Conservation (phyloP, 92 coral and sea anemone species). For the Porites cylindrica region DNA sequence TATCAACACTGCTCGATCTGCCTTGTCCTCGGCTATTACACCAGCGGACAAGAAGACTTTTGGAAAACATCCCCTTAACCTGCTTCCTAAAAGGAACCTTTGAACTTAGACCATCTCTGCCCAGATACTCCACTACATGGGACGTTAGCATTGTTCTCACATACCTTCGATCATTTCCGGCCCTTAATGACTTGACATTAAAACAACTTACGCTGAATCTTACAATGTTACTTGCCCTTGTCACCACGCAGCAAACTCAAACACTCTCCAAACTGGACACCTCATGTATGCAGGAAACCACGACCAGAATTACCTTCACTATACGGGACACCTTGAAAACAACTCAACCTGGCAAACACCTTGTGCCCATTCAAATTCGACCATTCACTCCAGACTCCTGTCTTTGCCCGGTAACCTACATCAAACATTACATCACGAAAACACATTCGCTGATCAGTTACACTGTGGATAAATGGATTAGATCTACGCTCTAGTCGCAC, state of each 20-base stretch:
- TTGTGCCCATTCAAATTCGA: constrained; percentile 30
- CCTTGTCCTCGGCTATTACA: constrained; percentile 41
- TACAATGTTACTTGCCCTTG: constrained; percentile 33
- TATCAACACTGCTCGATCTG: constrained; percentile 62
- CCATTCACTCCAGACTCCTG: not conserved
- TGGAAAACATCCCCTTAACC: constrained; percentile 26
- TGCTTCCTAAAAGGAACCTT: constrained; percentile 19
- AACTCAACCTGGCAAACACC: constrained; percentile 41
- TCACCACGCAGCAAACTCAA: constrained; percentile 54
- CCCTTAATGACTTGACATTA: constrained; percentile 20
- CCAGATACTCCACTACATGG: constrained; percentile 26
- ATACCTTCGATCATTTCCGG: not conserved
- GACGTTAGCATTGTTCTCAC: constrained; percentile 6
- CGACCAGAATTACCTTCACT: constrained; percentile 8
- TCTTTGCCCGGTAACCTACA: not conserved
- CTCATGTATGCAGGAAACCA: constrained; percentile 27
- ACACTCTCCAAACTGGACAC: constrained; percentile 46
- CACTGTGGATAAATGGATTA: constrained; percentile 59
- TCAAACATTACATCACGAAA: constrained; percentile 15
- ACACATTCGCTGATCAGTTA: constrained; percentile 51
- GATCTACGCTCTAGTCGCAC: constrained; percentile 3
- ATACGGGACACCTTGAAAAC: constrained; percentile 34
- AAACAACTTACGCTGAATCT: constrained; percentile 22
- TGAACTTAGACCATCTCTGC: constrained; percentile 32
- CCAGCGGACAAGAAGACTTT: constrained; percentile 20